Conservation (phyloP, 2,797 vertebrate genomes). For the Halcyon chelicuti region DNA sequence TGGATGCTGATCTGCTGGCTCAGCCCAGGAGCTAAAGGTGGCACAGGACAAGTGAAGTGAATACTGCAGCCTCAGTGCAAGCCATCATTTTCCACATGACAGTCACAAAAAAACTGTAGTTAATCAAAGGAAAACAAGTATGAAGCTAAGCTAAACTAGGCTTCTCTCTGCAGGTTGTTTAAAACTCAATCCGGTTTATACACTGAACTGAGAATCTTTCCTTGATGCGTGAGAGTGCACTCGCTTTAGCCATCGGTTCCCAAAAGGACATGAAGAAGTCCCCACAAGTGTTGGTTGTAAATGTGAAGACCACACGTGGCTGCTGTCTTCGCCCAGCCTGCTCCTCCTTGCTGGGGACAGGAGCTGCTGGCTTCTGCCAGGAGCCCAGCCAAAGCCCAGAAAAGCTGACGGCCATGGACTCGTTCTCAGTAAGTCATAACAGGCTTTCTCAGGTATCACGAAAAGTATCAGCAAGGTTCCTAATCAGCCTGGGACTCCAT, state of each 20-base stretch:
- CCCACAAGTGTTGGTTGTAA: background rate
- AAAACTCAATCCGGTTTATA: background rate
- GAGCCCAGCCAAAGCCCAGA: background rate
- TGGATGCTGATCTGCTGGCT: accelerated
- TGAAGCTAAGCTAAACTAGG: background rate
- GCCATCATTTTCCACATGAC: background rate
- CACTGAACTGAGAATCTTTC: background rate
- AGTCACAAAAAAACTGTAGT: background rate
- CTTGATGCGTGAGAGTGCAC: background rate
- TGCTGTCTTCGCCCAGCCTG: background rate
- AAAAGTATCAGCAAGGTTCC: background rate
- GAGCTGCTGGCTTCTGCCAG: background rate
- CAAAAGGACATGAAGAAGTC: background rate
- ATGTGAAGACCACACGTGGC: background rate
- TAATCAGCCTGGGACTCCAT: accelerated
- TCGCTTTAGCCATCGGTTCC: background rate
- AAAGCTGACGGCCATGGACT: background rate
- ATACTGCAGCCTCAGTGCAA: background rate
- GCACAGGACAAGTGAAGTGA: background rate
- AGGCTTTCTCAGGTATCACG: background rate
- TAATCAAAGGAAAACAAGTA: background rate
- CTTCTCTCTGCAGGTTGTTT: background rate
- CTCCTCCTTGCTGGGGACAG: background rate
- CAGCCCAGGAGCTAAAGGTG: background rate
- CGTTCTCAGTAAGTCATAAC: background rate